Evolutionary conservation across 1,140 invertebrate species (phyloP), one percentile per base, ranked within the genome.

Genomic region (Araneus ventricosus): DNA sequence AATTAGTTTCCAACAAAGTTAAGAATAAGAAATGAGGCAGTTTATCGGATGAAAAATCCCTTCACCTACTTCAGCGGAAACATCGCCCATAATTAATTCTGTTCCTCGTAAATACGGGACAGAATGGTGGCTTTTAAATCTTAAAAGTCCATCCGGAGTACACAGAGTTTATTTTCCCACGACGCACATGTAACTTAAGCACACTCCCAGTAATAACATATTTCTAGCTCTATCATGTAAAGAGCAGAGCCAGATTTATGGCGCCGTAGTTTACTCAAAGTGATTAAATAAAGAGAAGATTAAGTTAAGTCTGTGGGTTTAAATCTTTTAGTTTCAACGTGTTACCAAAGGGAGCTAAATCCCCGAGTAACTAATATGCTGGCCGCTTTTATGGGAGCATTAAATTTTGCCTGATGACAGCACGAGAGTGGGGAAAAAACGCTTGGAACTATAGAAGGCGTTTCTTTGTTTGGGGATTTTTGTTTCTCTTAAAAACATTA

Each of bases 251-350:
- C 80, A 82, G 80, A 82, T 82, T 82, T 82, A 82, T 82, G n/a
- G 41, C 80, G 24, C 39, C 39, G 24, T 82, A 45, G 80, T 82
- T 82, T 82, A 27, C 80, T 52, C 39, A 82, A 52, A 52, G 80
- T 82, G 80, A 82, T 82, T 82, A 82, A 82, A 82, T 82, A 82
- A 82, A 52, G 39, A n/a, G 39, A 82, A 52, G 80, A 82, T 82
- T 82, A 82, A 82, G 80, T 82, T 82, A 82, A 82, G 80, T 82
- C 80, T 22, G 39, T 41, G 41, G 41, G 80, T 39, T 82, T 82
- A 45, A 82, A 45, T 45, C 41, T 52, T 82, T 82, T 82, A n/a
- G 80, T 52, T 45, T 41, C 39, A 52, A 82, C 39, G 80, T 27
- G 80, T 82, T 82, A 52, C 80, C 80, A 45, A 22, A 24, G 80